Conservation (phyloP, 2,888 invertebrate species). For the Palloptera scutellata region DNA sequence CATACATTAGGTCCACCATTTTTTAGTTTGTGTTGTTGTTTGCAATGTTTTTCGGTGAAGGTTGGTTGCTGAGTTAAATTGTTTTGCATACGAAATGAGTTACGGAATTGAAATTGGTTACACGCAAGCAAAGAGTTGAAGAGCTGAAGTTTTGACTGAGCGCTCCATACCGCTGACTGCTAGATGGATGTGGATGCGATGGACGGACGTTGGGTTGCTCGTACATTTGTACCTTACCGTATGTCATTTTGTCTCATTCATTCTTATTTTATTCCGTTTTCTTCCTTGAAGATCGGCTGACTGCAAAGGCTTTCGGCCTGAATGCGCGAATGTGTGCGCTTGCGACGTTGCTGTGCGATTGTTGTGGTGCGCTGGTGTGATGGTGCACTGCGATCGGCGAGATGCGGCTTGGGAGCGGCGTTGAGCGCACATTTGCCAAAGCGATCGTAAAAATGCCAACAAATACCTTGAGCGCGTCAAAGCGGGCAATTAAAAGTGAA, state of each 20-base stretch:
- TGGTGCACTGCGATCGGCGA: neutral
- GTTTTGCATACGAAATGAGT: conserved; percentile 50
- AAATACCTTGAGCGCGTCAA: conserved; percentile 60
- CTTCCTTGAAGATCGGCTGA: conserved; percentile 12
- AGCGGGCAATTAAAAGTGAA: conserved; percentile 60
- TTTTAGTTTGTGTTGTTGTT: neutral
- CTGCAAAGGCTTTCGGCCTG: neutral
- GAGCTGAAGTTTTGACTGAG: neutral
- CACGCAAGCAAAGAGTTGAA: conserved; percentile 5
- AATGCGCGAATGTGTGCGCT: conserved; percentile 9
- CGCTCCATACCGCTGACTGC: too few species aligned
- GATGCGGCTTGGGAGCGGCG: conserved; percentile 1
- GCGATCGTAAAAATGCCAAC: conserved; percentile 60
- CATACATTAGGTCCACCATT: too few species aligned
- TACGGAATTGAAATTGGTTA: conserved; percentile 57
- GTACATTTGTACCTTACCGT: neutral
- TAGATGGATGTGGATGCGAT: neutral
- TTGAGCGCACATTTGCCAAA: conserved; percentile 55
- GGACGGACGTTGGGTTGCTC: neutral
- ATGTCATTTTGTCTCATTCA: neutral
- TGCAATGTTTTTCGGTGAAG: neutral
- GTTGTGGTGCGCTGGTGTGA: conserved; percentile 10
- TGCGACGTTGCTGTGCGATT: conserved; percentile 16
- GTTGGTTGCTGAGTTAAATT: neutral
- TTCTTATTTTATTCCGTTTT: neutral